A percentile compares a stretch with the other conserved stretches of the same genome.
phyloP scores from a whole-genome alignment of 2,888 invertebrate genomes.

The Epicampocera succincta region DNA sequence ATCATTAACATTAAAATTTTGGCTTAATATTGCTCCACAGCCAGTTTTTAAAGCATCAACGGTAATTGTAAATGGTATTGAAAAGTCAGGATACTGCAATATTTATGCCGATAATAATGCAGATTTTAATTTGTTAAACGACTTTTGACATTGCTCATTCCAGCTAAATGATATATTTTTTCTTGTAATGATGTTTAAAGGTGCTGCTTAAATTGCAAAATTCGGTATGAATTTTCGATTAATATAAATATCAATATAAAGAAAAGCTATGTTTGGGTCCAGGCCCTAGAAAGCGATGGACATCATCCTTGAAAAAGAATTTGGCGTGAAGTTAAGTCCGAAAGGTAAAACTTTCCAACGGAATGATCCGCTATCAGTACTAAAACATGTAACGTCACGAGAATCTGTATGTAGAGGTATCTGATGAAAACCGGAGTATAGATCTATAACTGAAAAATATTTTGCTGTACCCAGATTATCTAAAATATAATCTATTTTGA shows the following conservation, averaged over 20 bases:
- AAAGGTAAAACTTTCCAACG: slow-evolving; percentile 69
- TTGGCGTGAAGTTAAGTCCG: slow-evolving; percentile 59
- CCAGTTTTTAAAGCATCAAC: slow-evolving; percentile 48
- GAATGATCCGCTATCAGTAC: slow-evolving; percentile 7
- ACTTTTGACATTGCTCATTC: slow-evolving; percentile 3
- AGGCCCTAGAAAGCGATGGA: slow-evolving; percentile 71
- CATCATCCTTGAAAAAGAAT: slow-evolving; percentile 71
- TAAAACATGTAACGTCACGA: slow-evolving; percentile 31
- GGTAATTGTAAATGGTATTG: slow-evolving; percentile 38
- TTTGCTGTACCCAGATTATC: slow-evolving; percentile 10
- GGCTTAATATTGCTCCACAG: slow-evolving; percentile 19
- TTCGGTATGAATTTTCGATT: neutral
- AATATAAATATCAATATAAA: slow-evolving; percentile 72
- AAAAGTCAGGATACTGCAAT: slow-evolving; percentile 23
- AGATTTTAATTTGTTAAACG: slow-evolving; percentile 24
- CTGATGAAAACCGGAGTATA: too few species aligned
- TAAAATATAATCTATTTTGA: neutral
- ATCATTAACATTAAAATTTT: slow-evolving; percentile 3
- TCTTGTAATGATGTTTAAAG: neutral
- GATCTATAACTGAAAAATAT: slow-evolving; percentile 16
- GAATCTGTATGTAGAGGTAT: too few species aligned
- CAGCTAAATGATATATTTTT: slow-evolving; percentile 36
- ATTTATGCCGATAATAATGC: slow-evolving; percentile 26
- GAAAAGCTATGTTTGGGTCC: slow-evolving; percentile 39
- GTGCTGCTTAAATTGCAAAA: slow-evolving; percentile 1